Base-by-base conservation (phyloP, 2,888 invertebrate genomes). In the Endomychus coccineus region DNA sequence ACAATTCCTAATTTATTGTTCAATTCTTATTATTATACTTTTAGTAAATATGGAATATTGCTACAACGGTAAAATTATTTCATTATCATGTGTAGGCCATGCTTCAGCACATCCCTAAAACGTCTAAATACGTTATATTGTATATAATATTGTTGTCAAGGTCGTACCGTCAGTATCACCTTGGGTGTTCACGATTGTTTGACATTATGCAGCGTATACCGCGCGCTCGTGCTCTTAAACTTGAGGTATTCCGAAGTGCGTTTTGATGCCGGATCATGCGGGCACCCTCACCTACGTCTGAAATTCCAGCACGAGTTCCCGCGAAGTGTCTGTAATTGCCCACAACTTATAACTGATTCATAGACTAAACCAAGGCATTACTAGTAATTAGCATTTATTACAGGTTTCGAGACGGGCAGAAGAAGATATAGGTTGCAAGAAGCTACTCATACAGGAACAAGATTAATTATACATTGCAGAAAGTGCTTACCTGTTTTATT, bases 181-280 rank as follows among this genome's bases (percentile, higher is more conserved):
- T 27, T 37, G 29, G 37, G 37, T 37, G 37, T 31, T 15, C 32
- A 27, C 15, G 27, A 31, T 31, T 16, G 24, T 37, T 17, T 23
- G 17, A 28, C 19, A 24, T 21, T 36, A 4, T 12, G 24, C 27
- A 25, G 31, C 31, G 15, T 25, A 9, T 25, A 22, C 24, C 28
- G 25, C 29, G 15, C 24, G 30, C 37, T 32, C 37, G 31, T 31
- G 37, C 21, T 19, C 21, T 7, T n/a, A n/a, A 19, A 21, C n/a
- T 19, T 7, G 21, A 19, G 21, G 6, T 19, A n/a, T 19, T 19
- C 21, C 21, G 21, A 7, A 19, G 21, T n/a, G n/a, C n/a, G n/a
- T n/a, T n/a, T n/a, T n/a, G n/a, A n/a, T n/a, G n/a, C 28, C 17
- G 29, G 44, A 48, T 27, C 38, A 53, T 53, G 53, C 53, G 51